Evolutionary conservation across 1,140 invertebrate genomes (phyloP), one percentile per base, ranked within the genome.

Genomic region (Dryas iulia): DNA sequence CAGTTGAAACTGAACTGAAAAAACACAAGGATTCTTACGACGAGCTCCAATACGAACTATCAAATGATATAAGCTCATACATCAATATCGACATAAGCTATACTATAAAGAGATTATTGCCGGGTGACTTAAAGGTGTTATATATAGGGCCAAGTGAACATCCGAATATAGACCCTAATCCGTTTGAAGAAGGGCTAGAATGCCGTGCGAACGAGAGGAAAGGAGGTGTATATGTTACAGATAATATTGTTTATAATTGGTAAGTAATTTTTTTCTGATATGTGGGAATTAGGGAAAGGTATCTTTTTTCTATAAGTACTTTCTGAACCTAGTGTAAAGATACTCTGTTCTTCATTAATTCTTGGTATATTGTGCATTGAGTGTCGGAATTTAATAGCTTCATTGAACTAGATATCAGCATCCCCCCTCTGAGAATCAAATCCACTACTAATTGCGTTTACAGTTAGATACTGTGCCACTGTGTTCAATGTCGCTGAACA

Each of bases 221-320:
- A 92, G 98, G 98, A 18, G 98, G 98, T 0, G 85, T 97, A 30
- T 94, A 94, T 75, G 91, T 99, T 2, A 96, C 95, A 4, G 94
- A 96, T 65, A 96, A 96, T 91, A 93, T 99, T 12, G 96, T 96
- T 59, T 98, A 96, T 87, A 96, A 96, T 83, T 98, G 98, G 96
- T 97, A 93, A 93, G 88, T 92, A 59, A 0, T 21, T 4, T 60
- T 14, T 52, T n/a, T n/a, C n/a, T n/a, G n/a, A n/a, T n/a, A n/a
- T n/a, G n/a, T n/a, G n/a, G n/a, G n/a, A n/a, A n/a, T n/a, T n/a
- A n/a, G n/a, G n/a, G n/a, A n/a, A n/a, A n/a, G n/a, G n/a, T n/a
- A n/a, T n/a, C n/a, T n/a, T n/a, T n/a, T n/a, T n/a, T n/a, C n/a
- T n/a, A n/a, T n/a, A n/a, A n/a, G n/a, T n/a, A n/a, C n/a, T n/a